These are phyloP conservation scores for Danaus melanippus DNA, from an alignment of 1,140 invertebrate genomes.

Conservation along the genomic window DNA sequence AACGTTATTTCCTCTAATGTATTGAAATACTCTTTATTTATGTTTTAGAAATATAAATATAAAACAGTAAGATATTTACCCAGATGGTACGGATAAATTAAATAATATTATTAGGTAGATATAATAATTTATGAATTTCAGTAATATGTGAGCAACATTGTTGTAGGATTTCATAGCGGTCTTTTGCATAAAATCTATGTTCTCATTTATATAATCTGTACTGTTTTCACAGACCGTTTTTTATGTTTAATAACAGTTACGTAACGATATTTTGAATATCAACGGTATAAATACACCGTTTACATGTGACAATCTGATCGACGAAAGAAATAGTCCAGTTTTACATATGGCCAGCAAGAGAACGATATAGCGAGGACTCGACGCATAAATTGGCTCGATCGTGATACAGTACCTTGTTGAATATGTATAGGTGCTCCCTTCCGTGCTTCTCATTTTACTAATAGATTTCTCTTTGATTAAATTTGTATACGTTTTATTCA, in stretches of 20 bases:
- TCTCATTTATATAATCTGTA: too few relatives aligned
- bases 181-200: too few relatives aligned
- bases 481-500: slow-evolving; percentile 72
- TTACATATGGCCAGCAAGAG: slow-evolving; percentile 66
- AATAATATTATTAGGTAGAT: too few relatives aligned
- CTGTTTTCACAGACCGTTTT: too few relatives aligned
- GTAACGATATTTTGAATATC: slow-evolving; percentile 37
- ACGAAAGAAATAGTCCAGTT: slow-evolving; percentile 64
- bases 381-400: slow-evolving; percentile 68
- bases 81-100: too few relatives aligned
- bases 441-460: slow-evolving; percentile 72
- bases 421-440: slow-evolving; percentile 71
- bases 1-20: too few relatives aligned
- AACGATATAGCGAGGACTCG: slow-evolving; percentile 62
- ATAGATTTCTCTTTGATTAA: slow-evolving; percentile 72
- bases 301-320: slow-evolving; percentile 65
- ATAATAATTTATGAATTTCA: too few relatives aligned
- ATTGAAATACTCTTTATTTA: too few relatives aligned
- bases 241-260: slow-evolving; percentile 24
- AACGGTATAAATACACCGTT: slow-evolving; percentile 48
- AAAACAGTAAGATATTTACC: too few relatives aligned
- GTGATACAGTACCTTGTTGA: slow-evolving; percentile 70
- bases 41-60: too few relatives aligned
- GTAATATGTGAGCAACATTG: too few relatives aligned
- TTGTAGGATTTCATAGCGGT: too few relatives aligned